Conservation (phyloP, 2,113 vertebrate species). For the Pseudorectes ferrugineus region DNA sequence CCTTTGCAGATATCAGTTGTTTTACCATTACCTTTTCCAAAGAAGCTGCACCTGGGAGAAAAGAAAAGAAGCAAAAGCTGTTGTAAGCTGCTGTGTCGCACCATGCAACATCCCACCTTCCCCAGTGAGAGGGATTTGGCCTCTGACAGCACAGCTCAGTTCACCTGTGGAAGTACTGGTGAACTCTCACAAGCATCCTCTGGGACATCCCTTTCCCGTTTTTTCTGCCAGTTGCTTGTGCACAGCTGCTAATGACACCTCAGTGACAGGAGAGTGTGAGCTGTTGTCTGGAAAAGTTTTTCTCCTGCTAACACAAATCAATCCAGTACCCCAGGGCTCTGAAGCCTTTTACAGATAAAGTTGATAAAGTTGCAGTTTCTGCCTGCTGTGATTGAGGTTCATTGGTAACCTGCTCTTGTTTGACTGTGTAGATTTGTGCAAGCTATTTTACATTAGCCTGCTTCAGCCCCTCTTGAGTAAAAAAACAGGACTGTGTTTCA, state of each 20-base stretch:
- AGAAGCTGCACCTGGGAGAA: neutral
- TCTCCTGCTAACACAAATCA: neutral
- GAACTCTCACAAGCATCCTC: neutral
- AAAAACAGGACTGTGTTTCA: neutral
- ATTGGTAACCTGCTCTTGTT: neutral
- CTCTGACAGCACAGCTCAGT: rapidly evolving
- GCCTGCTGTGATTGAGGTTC: neutral
- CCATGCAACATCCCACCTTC: neutral
- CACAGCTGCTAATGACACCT: neutral
- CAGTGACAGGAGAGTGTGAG: neutral
- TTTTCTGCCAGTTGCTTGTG: neutral
- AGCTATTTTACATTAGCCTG: neutral
- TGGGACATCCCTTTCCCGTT: neutral
- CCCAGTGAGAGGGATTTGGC: neutral
- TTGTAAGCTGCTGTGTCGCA: neutral
- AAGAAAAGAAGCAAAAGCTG: neutral
- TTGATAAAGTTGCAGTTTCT: neutral
- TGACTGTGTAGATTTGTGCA: neutral
- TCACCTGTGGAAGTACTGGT: neutral
- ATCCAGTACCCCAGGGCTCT: neutral
- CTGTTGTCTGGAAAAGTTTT: neutral
- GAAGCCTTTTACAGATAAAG: neutral
- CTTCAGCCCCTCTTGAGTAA: rapidly evolving
- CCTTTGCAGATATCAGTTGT: neutral
- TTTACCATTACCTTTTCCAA: neutral